Evolutionary conservation across 2,113 vertebrate species (phyloP).

Genomic region (Macquaria australasica): DNA sequence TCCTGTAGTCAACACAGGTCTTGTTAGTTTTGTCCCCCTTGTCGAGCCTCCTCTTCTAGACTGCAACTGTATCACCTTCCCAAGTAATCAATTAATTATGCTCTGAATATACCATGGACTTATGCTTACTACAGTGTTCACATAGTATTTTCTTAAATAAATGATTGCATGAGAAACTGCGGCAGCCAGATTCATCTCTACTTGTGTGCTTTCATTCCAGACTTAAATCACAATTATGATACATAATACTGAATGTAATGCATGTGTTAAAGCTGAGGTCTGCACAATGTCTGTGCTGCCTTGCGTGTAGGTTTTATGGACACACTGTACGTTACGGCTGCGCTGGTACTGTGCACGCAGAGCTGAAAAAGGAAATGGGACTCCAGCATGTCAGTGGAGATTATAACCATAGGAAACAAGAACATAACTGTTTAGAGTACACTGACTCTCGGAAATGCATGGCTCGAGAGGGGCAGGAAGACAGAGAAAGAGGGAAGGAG

Average conservation of each 20-base stretch:
- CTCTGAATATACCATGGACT: neutral
- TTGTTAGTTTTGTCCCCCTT: constrained; percentile 2
- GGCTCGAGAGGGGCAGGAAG: constrained; percentile 69
- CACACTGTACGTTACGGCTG: constrained; percentile 61
- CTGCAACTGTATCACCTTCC: constrained; percentile 7
- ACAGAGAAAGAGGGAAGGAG: constrained; percentile 24
- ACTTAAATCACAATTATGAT: constrained; percentile 81
- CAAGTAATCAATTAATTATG: constrained; percentile 26
- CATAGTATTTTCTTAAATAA: constrained; percentile 15
- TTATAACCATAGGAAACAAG: constrained; percentile 80
- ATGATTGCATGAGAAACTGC: constrained; percentile 58
- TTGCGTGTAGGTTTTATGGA: constrained; percentile 60
- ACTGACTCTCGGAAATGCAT: constrained; percentile 69
- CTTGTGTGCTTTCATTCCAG: constrained; percentile 61
- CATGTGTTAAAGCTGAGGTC: constrained; percentile 70
- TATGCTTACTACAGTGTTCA: constrained; percentile 21
- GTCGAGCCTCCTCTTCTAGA: neutral
- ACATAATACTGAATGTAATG: constrained; percentile 76
- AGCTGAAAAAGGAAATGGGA: constrained; percentile 79
- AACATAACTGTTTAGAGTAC: constrained; percentile 81
- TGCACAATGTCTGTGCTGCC: constrained; percentile 68
- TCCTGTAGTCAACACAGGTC: neutral
- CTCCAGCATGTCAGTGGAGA: constrained; percentile 73
- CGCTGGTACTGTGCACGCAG: constrained; percentile 40
- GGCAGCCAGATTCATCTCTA: constrained; percentile 58